Percentiles rank a stretch among this genome's conserved stretches.
These are phyloP conservation scores for Dermochelys coriacea DNA, from an alignment of 2,797 vertebrate species.

Conservation along the genomic window DNA sequence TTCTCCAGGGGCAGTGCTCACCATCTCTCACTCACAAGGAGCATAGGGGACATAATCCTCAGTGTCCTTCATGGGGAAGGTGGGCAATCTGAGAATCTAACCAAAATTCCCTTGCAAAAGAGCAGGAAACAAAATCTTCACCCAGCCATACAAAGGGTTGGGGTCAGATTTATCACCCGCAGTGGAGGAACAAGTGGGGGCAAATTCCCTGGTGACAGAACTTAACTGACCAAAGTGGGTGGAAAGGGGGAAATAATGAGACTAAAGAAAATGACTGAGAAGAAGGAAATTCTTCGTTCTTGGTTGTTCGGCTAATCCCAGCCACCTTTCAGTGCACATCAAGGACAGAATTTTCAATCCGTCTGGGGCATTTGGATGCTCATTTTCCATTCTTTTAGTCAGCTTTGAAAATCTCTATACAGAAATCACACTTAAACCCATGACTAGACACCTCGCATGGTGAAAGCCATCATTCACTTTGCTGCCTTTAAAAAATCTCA, in stretches of 20 bases:
- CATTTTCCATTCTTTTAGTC: not conserved
- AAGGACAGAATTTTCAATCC: not conserved
- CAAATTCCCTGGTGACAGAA: not conserved
- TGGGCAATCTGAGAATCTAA: not conserved
- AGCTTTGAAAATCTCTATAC: constrained; percentile 11
- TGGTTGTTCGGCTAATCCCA: not conserved
- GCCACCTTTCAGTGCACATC: not conserved
- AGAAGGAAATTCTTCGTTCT: not conserved
- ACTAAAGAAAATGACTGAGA: not conserved
- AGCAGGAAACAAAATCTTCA: not conserved
- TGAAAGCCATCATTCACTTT: not conserved
- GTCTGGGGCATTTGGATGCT: not conserved
- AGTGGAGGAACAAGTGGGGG: not conserved
- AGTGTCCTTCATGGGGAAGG: accelerated
- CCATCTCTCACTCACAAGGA: not conserved
- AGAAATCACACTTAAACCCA: not conserved
- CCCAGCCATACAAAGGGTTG: not conserved
- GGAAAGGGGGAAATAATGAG: not conserved
- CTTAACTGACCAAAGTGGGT: not conserved
- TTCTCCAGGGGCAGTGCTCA: not conserved
- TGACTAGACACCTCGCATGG: not conserved
- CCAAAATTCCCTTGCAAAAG: not conserved
- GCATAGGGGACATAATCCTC: not conserved
- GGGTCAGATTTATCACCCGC: not conserved
- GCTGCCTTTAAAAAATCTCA: not conserved